Evolutionary conservation across 2,888 invertebrate species (phyloP).

Genomic region (Ichneumon xanthorius): DNA sequence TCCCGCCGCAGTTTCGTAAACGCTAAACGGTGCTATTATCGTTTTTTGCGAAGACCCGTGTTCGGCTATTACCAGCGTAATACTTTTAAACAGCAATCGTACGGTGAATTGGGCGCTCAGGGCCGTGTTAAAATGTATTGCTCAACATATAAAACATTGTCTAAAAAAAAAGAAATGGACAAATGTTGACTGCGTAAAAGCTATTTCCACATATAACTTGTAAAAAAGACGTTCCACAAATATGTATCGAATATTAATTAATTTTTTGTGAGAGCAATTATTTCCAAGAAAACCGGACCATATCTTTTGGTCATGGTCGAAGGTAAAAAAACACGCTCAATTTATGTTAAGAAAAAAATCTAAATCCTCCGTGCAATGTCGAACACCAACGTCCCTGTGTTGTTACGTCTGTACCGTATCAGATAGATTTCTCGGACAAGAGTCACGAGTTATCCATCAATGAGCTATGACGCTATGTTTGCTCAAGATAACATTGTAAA

Average conservation of each 20-base stretch:
- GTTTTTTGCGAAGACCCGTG: conserved; percentile 3
- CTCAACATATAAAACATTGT: neutral
- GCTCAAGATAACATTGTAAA: conserved; percentile 41
- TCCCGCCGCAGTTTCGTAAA: conserved; percentile 44
- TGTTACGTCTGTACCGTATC: conserved; percentile 25
- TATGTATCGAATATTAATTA: neutral
- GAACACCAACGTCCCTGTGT: neutral
- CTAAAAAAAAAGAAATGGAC: no score
- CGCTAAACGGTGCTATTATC: conserved; percentile 39
- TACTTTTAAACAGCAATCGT: neutral
- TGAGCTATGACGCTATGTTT: conserved; percentile 5
- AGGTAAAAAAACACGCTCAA: neutral
- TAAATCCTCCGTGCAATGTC: neutral
- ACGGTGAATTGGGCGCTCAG: conserved; percentile 9
- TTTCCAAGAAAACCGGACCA: neutral
- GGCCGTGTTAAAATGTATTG: neutral
- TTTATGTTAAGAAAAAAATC: neutral
- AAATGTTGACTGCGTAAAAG: no score
- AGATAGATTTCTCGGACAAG: conserved; percentile 42
- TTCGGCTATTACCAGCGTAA: neutral
- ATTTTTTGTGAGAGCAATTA: neutral
- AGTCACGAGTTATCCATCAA: conserved; percentile 28
- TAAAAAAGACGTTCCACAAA: neutral
- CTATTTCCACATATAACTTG: no score
- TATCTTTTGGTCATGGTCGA: neutral